Evolutionary conservation across 1,140 invertebrate genomes (phyloP), one percentile per base, ranked within the genome.

Genomic region (Neodiprion fabricii): DNA sequence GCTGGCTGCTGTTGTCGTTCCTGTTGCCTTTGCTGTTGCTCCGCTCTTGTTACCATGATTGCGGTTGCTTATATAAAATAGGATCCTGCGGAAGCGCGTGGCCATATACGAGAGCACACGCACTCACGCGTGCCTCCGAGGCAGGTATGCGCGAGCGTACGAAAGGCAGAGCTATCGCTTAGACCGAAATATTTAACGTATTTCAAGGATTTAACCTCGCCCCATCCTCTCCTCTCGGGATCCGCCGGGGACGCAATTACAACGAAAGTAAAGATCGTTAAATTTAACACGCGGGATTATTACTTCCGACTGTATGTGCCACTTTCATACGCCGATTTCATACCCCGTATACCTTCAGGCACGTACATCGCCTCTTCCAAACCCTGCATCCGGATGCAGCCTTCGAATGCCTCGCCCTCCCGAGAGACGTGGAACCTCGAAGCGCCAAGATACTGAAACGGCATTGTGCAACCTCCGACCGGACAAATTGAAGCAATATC

Each of bases 401-500:
- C 53, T 61, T 61, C 4, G 7, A 61, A 61, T 61, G 53, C 53
- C n/a, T 61, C n/a, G n/a, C 53, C 11, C 53, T 61, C 5, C 53
- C 11, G 53, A 61, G n/a, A 40, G 28, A 40, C 53, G 11, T 17
- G n/a, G 53, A 9, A 61, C 53, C 11, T 61, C 8, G 53, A 40
- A 40, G 28, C 28, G 28, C 28, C 28, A 40, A 40, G 28, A 40
- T 40, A 40, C 28, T 40, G 28, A 40, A 40, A 40, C 28, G 5
- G 28, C 28, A 40, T 40, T 61, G n/a, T 61, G 53, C 53, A 61
- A 61, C 53, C 53, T 61, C 53, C 11, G 4, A 61, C 40, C 67
- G 12, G 70, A 71, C 70, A 71, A 71, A 71, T 71, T 71, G 70
- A 71, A 71, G 70, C 70, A 71, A 71, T 71, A 71, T 71, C 70